Percentiles rank a stretch among this genome's conserved stretches.
Conservation (phyloP, 2,888 invertebrate species). For the Idaea biselata region DNA sequence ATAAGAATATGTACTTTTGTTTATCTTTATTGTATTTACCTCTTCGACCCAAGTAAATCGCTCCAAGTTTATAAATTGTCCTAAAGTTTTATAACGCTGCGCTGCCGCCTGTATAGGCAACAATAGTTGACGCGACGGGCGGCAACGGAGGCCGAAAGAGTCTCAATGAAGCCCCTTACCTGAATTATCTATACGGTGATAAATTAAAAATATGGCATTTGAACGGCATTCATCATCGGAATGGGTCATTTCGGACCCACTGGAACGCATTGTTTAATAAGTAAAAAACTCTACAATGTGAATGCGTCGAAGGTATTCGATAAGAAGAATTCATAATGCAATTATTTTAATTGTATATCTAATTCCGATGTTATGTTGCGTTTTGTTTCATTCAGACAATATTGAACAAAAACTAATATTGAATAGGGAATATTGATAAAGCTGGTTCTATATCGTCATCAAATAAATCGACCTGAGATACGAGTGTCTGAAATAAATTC, state of each 20-base stretch:
- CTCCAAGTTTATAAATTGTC: conserved; percentile 18
- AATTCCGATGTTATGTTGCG: not conserved
- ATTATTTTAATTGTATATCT: conserved; percentile 8
- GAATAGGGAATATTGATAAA: too few species aligned
- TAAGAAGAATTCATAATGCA: conserved; percentile 18
- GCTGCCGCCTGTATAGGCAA: conserved; percentile 38
- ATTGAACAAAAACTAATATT: not conserved
- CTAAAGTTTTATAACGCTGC: conserved; percentile 23
- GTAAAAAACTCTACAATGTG: conserved; percentile 37
- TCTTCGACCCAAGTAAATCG: conserved; percentile 6
- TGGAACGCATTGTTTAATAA: conserved; percentile 43
- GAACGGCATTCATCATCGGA: conserved; percentile 71
- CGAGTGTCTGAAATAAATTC: too few species aligned
- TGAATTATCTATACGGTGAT: conserved; percentile 73
- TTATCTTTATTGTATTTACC: not conserved
- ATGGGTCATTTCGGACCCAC: conserved; percentile 53
- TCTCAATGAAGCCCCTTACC: conserved; percentile 73
- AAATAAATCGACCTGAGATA: too few species aligned
- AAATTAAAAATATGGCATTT: conserved; percentile 78
- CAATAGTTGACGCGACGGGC: conserved; percentile 59
- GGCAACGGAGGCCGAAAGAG: conserved; percentile 47
- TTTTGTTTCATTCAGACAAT: not conserved
- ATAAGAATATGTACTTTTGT: too few species aligned
- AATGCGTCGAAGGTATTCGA: conserved; percentile 11
- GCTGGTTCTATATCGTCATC: too few species aligned